phyloP scores from a whole-genome alignment of 2,888 invertebrate species.

The Amphipoea oculea region DNA sequence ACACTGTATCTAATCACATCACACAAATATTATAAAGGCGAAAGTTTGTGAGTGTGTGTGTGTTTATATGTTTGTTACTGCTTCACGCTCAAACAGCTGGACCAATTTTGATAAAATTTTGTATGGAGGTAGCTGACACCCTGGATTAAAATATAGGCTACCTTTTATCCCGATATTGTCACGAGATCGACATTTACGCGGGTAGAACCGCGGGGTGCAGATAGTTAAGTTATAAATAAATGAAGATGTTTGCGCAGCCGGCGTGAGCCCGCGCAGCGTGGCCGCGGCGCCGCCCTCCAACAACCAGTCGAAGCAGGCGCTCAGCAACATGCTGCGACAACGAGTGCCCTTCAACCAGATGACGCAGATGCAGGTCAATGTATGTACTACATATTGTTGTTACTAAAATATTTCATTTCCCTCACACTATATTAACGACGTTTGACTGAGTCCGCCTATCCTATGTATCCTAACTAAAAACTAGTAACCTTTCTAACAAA shows the following conservation, averaged over 20 bases:
- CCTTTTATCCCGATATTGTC: no score
- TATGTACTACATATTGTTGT: slow-evolving; percentile 19
- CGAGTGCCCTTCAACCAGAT: slow-evolving; percentile 92
- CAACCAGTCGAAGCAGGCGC: slow-evolving; percentile 95
- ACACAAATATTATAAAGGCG: no score
- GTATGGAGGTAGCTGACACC: no score
- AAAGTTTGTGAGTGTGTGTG: no score
- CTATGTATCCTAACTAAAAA: neutral
- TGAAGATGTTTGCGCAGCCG: slow-evolving; percentile 66
- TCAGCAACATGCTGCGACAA: slow-evolving; percentile 95
- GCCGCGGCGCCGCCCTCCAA: slow-evolving; percentile 90
- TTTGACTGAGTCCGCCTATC: neutral
- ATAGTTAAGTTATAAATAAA: neutral
- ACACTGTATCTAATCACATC: neutral
- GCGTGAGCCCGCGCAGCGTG: slow-evolving; percentile 83
- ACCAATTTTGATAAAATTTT: no score
- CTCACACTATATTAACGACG: neutral
- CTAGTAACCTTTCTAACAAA: neutral
- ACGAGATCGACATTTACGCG: no score
- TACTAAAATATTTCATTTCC: neutral
- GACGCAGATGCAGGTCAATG: slow-evolving; percentile 85
- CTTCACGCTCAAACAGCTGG: no score
- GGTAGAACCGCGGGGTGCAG: no score
- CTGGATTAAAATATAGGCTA: no score
- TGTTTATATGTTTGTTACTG: no score